Percentiles rank a stretch among this genome's conserved stretches.
These are phyloP conservation scores for Epiblema foenella DNA, from an alignment of 2,888 invertebrate genomes.

Conservation along the genomic window DNA sequence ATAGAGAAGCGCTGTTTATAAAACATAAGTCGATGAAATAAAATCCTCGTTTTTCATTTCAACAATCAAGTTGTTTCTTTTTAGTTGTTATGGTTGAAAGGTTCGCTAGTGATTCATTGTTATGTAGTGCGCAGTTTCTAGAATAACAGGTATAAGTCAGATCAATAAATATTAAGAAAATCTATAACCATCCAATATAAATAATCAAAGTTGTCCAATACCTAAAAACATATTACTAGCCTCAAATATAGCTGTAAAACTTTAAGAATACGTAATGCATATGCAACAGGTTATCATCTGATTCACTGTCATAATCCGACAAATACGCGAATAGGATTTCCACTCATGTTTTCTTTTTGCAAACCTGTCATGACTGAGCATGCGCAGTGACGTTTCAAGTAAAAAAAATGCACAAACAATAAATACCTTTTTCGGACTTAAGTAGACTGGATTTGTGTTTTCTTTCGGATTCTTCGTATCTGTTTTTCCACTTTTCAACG, in stretches of 20 bases:
- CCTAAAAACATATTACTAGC: neutral
- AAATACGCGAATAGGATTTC: constrained; percentile 79
- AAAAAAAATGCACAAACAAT: constrained; percentile 49
- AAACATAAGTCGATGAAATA: constrained; percentile 5
- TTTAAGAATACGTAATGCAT: constrained; percentile 71
- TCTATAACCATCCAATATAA: constrained; percentile 25
- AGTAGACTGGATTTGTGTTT: constrained; percentile 87
- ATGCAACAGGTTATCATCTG: constrained; percentile 79
- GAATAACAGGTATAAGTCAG: constrained; percentile 38
- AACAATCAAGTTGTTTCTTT: constrained; percentile 23
- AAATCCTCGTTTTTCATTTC: neutral
- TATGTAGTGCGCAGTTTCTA: constrained; percentile 54
- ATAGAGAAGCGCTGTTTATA: constrained; percentile 40
- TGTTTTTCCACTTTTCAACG: constrained; percentile 87
- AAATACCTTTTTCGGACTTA: constrained; percentile 89
- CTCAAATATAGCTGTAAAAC: constrained; percentile 52
- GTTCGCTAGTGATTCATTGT: constrained; percentile 46
- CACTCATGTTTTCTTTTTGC: constrained; percentile 71
- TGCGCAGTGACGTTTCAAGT: constrained; percentile 65
- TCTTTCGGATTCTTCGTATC: constrained; percentile 89
- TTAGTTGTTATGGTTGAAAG: constrained; percentile 42
- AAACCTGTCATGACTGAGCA: constrained; percentile 69
- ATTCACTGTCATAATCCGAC: constrained; percentile 68
- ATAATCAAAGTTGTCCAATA: constrained; percentile 1
- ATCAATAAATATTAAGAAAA: constrained; percentile 43